Evolutionary conservation across 2,113 vertebrate species (phyloP).

Genomic region (Genyomyrus donnyi): DNA sequence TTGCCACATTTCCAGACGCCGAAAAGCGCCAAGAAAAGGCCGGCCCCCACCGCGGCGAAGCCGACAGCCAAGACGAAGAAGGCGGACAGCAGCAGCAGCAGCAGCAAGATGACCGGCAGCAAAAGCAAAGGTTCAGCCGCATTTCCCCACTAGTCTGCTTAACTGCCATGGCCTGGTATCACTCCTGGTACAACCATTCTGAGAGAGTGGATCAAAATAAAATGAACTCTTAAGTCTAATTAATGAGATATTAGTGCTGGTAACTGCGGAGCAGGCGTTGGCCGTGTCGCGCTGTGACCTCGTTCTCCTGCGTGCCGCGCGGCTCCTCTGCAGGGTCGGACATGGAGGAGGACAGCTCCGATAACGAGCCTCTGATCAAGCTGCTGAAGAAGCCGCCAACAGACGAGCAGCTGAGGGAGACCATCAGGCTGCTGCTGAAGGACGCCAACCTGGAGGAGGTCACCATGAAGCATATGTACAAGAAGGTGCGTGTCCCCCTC

Average conservation of each 20-base stretch:
- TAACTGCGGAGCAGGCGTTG: neutral
- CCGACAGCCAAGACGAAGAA: slow-evolving; percentile 79
- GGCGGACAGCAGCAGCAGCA: slow-evolving; percentile 95
- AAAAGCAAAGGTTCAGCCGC: slow-evolving; percentile 66
- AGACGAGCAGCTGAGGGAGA: slow-evolving; percentile 79
- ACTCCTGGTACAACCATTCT: neutral
- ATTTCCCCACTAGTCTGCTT: neutral
- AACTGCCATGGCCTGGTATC: too few species aligned
- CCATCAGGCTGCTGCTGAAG: slow-evolving; percentile 75
- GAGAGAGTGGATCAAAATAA: neutral
- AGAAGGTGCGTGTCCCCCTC: slow-evolving; percentile 60
- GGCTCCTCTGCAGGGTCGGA: slow-evolving; percentile 18
- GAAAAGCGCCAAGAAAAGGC: slow-evolving; percentile 72
- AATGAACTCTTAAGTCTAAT: neutral
- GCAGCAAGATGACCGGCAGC: slow-evolving; percentile 69
- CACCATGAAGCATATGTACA: slow-evolving; percentile 95
- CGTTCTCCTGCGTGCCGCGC: slow-evolving; percentile 9
- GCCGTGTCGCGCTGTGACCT: neutral
- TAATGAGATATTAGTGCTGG: neutral
- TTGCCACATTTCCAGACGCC: slow-evolving; percentile 56
- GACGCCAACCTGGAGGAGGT: slow-evolving; percentile 85
- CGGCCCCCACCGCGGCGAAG: slow-evolving; percentile 45
- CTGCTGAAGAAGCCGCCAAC: slow-evolving; percentile 80
- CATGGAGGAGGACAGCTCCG: slow-evolving; percentile 79
- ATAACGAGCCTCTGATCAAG: slow-evolving; percentile 87